phyloP scores from a whole-genome alignment of 2,113 vertebrate species.

The Nerophis lumbriciformis region DNA sequence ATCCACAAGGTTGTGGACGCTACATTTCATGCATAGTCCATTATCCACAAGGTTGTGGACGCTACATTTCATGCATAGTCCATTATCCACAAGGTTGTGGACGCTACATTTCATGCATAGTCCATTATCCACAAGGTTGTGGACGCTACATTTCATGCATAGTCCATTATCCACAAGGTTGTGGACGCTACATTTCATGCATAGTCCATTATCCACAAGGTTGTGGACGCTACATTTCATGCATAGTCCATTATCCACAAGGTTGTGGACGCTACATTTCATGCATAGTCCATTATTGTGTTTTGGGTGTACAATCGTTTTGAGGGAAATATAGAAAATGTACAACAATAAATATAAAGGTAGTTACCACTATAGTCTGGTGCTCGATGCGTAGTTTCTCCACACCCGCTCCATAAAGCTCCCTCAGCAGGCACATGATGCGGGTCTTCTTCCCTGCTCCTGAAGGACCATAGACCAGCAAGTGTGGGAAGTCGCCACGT shows the following conservation, averaged over 20 bases:
- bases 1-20: too few species aligned
- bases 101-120: background rate
- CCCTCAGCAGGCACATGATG: conserved; percentile 92
- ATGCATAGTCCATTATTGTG: too few species aligned
- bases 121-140: background rate
- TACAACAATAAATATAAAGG: background rate
- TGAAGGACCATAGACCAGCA: conserved; percentile 92
- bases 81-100: too few species aligned
- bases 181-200: background rate
- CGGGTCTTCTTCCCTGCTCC: conserved; percentile 97
- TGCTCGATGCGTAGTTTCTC: conserved; percentile 97
- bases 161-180: background rate
- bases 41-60: too few species aligned
- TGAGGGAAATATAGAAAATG: background rate
- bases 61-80: background rate
- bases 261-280: too few species aligned
- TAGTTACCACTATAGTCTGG: conserved; percentile 87
- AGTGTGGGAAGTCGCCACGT: conserved; percentile 92
- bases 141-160: background rate
- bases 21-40: background rate
- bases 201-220: background rate
- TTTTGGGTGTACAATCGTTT: too few species aligned
- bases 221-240: background rate
- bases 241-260: background rate
- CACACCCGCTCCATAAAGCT: conserved; percentile 90